Evolutionary conservation across 2,113 vertebrate species (phyloP).

Genomic region (Syngnathus floridae): DNA sequence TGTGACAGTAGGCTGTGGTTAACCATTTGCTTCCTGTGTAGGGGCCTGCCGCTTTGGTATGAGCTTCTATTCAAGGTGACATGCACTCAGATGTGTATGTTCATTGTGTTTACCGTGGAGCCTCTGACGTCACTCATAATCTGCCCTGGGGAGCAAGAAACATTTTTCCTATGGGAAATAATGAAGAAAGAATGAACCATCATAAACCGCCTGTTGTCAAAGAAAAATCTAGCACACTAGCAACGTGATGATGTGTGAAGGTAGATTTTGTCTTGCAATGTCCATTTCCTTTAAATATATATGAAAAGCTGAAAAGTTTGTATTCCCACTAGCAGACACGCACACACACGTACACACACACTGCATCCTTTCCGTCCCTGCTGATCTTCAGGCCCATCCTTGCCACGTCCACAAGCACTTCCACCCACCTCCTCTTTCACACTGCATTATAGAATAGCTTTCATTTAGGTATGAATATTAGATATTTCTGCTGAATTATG

Average conservation of each 20-base stretch:
- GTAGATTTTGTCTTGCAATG: not conserved
- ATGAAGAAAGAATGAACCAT: not conserved
- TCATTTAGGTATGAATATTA: conserved; percentile 71
- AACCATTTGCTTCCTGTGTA: not conserved
- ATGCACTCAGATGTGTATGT: not conserved
- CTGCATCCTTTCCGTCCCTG: conserved; percentile 4
- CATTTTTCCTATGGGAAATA: not conserved
- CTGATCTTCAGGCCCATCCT: conserved; percentile 18
- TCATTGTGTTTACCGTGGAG: not conserved
- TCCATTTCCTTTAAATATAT: conserved; percentile 3
- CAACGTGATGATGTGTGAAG: not conserved
- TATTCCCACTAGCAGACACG: conserved; percentile 4
- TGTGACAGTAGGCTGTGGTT: not conserved
- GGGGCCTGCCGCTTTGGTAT: too few species aligned
- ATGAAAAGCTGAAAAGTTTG: conserved; percentile 5
- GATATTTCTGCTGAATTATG: conserved; percentile 62
- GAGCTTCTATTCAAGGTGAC: not conserved
- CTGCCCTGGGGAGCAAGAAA: not conserved
- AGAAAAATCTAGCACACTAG: not conserved
- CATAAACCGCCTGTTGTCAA: not conserved
- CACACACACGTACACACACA: conserved; percentile 3
- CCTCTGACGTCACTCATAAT: not conserved
- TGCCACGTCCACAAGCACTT: conserved; percentile 33
- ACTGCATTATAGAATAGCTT: conserved; percentile 66
- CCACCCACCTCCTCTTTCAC: conserved; percentile 37